These are phyloP conservation scores for Eolophus roseicapilla DNA, from an alignment of 2,113 vertebrate genomes.

Conservation along the genomic window DNA sequence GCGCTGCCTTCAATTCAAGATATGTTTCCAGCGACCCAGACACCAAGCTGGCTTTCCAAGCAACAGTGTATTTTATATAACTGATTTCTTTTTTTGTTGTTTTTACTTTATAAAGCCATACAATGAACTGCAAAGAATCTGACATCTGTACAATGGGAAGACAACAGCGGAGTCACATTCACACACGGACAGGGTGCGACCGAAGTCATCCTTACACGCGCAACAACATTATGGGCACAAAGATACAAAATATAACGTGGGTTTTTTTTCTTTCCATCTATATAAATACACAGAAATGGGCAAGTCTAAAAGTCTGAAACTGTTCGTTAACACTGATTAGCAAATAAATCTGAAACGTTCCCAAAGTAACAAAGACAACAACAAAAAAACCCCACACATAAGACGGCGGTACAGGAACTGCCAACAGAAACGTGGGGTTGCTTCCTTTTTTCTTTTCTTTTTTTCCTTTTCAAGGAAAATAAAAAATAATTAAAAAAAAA, in stretches of 20 bases:
- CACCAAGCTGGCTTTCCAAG: slow-evolving; percentile 68
- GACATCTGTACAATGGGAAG: slow-evolving; percentile 82
- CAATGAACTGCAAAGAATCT: slow-evolving; percentile 83
- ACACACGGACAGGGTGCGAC: slow-evolving; percentile 64
- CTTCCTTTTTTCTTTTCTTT: slow-evolving; percentile 18
- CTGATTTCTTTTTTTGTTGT: slow-evolving; percentile 71
- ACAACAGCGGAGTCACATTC: slow-evolving; percentile 77
- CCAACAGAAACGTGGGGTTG: slow-evolving; percentile 21
- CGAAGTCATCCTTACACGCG: slow-evolving; percentile 62
- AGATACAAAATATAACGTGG: slow-evolving; percentile 79
- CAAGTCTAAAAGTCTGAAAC: slow-evolving; percentile 19
- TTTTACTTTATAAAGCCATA: slow-evolving; percentile 93
- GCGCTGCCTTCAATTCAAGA: slow-evolving; percentile 2
- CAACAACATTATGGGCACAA: slow-evolving; percentile 67
- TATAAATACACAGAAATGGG: slow-evolving; percentile 79
- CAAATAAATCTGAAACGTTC: slow-evolving; percentile 47
- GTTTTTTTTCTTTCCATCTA: slow-evolving; percentile 74
- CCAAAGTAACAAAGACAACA: slow-evolving; percentile 31
- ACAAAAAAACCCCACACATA: background rate
- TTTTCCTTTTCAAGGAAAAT: background rate
- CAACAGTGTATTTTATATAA: slow-evolving; percentile 76
- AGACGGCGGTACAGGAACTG: background rate
- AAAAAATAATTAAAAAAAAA: background rate
- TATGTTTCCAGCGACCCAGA: slow-evolving; percentile 40
- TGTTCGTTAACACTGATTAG: slow-evolving; percentile 68